A percentile compares a stretch with the other conserved stretches of the same genome.
Conservation (phyloP, 2,888 invertebrate genomes). For the Drosophila subquinaria region DNA sequence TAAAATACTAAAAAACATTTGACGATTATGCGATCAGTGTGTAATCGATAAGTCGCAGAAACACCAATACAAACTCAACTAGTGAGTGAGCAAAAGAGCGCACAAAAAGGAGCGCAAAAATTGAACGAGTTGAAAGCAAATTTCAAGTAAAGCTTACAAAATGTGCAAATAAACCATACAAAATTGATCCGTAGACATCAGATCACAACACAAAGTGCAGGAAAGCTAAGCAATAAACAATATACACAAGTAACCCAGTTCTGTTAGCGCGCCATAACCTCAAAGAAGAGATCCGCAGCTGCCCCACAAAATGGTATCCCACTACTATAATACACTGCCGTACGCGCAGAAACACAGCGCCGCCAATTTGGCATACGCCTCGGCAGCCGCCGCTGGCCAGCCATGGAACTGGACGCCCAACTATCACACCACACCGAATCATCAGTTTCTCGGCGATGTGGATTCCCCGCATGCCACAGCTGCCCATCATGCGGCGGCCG, state of each 20-base stretch:
- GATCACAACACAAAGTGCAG: conserved; percentile 10
- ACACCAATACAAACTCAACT: conserved; percentile 17
- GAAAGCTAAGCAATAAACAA: conserved; percentile 9
- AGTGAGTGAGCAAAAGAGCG: conserved; percentile 24
- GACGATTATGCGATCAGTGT: conserved; percentile 22
- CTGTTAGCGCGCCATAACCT: conserved; percentile 36
- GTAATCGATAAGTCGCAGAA: conserved; percentile 20
- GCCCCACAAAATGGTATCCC: conserved; percentile 88
- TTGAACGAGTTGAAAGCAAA: conserved; percentile 25
- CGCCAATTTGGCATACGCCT: conserved; percentile 87
- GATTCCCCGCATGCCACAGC: conserved; percentile 85
- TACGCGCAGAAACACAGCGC: conserved; percentile 89
- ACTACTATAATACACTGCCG: conserved; percentile 89
- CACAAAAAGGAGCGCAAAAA: conserved; percentile 34
- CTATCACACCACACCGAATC: conserved; percentile 85
- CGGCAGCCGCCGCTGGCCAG: conserved; percentile 75
- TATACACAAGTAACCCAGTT: conserved; percentile 1
- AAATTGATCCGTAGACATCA: conserved; percentile 29
- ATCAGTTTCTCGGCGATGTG: conserved; percentile 85
- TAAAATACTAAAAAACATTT: conserved; percentile 24
- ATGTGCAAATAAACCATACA: conserved; percentile 58
- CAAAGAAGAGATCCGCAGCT: conserved; percentile 24
- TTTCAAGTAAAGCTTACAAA: conserved; percentile 38
- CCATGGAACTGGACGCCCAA: conserved; percentile 86
- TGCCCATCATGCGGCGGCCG: conserved; percentile 73